Evolutionary conservation across 2,888 invertebrate species (phyloP).

Genomic region (Cheiracanthium punctorium): DNA sequence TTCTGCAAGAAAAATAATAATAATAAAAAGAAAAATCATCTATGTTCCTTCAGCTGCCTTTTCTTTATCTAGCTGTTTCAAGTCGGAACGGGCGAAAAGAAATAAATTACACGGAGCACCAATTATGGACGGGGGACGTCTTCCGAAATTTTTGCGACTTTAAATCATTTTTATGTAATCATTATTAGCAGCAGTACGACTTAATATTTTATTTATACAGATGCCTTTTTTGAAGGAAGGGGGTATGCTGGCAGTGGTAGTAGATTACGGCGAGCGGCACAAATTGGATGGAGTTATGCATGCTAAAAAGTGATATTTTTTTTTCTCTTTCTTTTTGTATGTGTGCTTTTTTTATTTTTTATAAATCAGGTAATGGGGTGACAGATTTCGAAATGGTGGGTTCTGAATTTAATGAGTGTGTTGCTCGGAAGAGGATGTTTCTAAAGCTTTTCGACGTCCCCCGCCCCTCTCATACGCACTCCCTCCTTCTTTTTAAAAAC

Average conservation of each 20-base stretch:
- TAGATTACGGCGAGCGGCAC: constrained; percentile 39
- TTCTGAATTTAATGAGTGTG: constrained; percentile 10
- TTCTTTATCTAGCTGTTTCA: constrained; percentile 46
- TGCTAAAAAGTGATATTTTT: constrained; percentile 10
- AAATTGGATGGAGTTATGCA: constrained; percentile 53
- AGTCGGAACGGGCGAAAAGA: constrained; percentile 41
- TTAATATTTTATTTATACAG: constrained; percentile 69
- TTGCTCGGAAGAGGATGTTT: background rate
- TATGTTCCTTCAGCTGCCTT: constrained; percentile 20
- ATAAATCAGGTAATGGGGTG: constrained; percentile 13
- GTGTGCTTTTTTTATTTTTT: background rate
- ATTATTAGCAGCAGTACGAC: constrained; percentile 66
- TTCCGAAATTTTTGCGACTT: constrained; percentile 50
- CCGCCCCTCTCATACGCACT: background rate
- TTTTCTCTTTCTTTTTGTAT: background rate
- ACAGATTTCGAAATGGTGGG: constrained; percentile 12
- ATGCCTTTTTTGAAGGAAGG: constrained; percentile 33
- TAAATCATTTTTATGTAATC: constrained; percentile 69
- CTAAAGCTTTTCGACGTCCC: background rate
- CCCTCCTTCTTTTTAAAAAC: background rate
- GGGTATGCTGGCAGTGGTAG: background rate
- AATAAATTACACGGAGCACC: constrained; percentile 64
- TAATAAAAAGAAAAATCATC: background rate
- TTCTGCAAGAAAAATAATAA: constrained; percentile 11
- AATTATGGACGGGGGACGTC: constrained; percentile 57